phyloP scores from a whole-genome alignment of 2,888 invertebrate species.

The Brachylomia viminalis region DNA sequence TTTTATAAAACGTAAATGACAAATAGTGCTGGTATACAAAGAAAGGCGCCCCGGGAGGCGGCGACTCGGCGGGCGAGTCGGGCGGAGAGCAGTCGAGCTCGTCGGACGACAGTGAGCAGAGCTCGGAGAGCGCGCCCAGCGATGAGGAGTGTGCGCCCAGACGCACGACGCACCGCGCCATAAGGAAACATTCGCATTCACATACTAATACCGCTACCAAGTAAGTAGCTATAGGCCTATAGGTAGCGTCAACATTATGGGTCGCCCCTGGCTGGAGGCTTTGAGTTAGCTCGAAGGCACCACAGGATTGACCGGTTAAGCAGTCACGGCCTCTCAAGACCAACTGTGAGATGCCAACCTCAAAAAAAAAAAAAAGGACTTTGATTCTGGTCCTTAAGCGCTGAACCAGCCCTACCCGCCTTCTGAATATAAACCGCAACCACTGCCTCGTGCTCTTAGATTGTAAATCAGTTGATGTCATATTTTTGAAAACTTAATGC shows the following conservation, averaged over 20 bases:
- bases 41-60: constrained; percentile 83
- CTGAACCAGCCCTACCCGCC: neutral
- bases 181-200: constrained; percentile 60
- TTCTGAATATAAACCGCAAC: neutral
- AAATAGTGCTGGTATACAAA: constrained; percentile 75
- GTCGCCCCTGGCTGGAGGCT: too few species aligned
- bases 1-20: constrained; percentile 38
- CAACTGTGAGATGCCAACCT: too few species aligned
- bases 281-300: too few species aligned
- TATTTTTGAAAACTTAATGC: neutral
- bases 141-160: constrained; percentile 80
- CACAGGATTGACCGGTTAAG: too few species aligned
- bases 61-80: constrained; percentile 73
- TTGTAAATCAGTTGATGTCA: neutral
- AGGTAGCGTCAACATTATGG: neutral
- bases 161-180: constrained; percentile 52
- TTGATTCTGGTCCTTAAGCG: neutral
- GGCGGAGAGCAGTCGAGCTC: constrained; percentile 78
- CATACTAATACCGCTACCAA: constrained; percentile 65
- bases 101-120: constrained; percentile 82
- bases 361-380: too few species aligned
- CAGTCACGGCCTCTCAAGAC: too few species aligned
- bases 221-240: constrained; percentile 58
- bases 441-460: neutral
- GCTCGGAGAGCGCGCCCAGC: constrained; percentile 81